These are phyloP conservation scores for Perognathus longimembris DNA, from an alignment of 2,113 vertebrate species.

Conservation along the genomic window DNA sequence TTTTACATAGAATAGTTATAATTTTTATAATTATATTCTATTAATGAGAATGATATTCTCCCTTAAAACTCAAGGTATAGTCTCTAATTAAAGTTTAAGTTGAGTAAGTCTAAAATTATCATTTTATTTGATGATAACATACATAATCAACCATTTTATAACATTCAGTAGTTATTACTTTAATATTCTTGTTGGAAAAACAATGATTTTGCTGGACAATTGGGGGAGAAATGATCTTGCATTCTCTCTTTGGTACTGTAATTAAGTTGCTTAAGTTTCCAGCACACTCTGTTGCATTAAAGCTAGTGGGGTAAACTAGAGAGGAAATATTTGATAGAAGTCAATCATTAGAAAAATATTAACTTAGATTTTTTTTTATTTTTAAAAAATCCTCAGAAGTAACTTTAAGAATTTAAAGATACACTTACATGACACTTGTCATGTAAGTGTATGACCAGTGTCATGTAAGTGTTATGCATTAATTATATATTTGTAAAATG, in stretches of 20 bases:
- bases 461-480: neutral
- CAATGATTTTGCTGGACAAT: constrained; percentile 65
- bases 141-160: constrained; percentile 53
- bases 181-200: constrained; percentile 53
- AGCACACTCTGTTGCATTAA: constrained; percentile 48
- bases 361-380: neutral
- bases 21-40: constrained; percentile 67
- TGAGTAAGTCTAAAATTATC: constrained; percentile 63
- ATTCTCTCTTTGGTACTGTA: constrained; percentile 59
- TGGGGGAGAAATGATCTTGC: constrained; percentile 49
- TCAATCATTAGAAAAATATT: constrained; percentile 50
- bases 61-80: constrained; percentile 61
- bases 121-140: constrained; percentile 65
- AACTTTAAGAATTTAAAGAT: constrained; percentile 51
- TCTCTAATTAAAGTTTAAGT: constrained; percentile 66
- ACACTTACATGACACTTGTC: neutral
- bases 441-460: neutral
- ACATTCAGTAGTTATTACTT: constrained; percentile 37
- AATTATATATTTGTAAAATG: constrained; percentile 32
- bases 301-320: constrained; percentile 34
- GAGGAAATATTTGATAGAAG: constrained; percentile 34
- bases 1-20: constrained; percentile 25
- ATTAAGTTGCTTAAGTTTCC: constrained; percentile 66
- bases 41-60: constrained; percentile 62
- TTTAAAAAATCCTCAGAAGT: neutral